Percentiles rank a stretch among this genome's conserved stretches.
Conservation (phyloP, 1,140 invertebrate genomes). For the Bursaphelenchus mucronatus region DNA sequence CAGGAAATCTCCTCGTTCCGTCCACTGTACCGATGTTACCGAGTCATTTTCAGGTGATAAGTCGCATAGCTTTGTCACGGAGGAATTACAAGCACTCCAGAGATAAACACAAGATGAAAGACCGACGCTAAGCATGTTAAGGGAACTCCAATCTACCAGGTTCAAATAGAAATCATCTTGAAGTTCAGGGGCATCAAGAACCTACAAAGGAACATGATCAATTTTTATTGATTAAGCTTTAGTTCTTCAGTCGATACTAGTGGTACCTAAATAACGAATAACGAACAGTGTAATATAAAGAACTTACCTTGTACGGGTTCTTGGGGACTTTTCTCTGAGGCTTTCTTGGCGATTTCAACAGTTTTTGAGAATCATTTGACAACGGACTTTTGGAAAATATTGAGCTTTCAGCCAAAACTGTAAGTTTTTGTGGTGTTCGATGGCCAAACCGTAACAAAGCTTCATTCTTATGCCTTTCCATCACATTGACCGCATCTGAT, state of each 20-base stretch:
- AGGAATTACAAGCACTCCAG: slow-evolving; percentile 97
- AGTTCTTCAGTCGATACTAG: slow-evolving; percentile 13
- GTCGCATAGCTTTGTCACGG: slow-evolving; percentile 93
- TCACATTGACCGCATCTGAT: slow-evolving; percentile 36
- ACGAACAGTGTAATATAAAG: slow-evolving; percentile 20
- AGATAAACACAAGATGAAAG: slow-evolving; percentile 95
- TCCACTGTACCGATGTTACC: slow-evolving; percentile 98
- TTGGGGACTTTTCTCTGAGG: slow-evolving; percentile 59
- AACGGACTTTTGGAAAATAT: slow-evolving; percentile 51
- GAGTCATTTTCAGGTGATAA: slow-evolving; percentile 82
- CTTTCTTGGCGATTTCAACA: slow-evolving; percentile 57
- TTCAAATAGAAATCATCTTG: slow-evolving; percentile 99
- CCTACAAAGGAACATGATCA: slow-evolving; percentile 71
- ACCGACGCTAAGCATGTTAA: slow-evolving; percentile 97
- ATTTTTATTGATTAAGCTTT: neutral
- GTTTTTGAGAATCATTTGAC: slow-evolving; percentile 55
- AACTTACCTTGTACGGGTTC: slow-evolving; percentile 57
- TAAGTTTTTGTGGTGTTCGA: slow-evolving; percentile 27
- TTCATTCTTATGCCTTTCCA: slow-evolving; percentile 29
- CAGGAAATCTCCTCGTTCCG: slow-evolving; percentile 88
- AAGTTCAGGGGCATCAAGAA: slow-evolving; percentile 93
- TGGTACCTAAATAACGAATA: too few species aligned
- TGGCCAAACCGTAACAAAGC: slow-evolving; percentile 41
- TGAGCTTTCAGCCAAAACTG: slow-evolving; percentile 29
- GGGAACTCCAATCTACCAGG: slow-evolving; percentile 97